Conservation (phyloP, 2,797 vertebrate species). For the Trachops cirrhosus region DNA sequence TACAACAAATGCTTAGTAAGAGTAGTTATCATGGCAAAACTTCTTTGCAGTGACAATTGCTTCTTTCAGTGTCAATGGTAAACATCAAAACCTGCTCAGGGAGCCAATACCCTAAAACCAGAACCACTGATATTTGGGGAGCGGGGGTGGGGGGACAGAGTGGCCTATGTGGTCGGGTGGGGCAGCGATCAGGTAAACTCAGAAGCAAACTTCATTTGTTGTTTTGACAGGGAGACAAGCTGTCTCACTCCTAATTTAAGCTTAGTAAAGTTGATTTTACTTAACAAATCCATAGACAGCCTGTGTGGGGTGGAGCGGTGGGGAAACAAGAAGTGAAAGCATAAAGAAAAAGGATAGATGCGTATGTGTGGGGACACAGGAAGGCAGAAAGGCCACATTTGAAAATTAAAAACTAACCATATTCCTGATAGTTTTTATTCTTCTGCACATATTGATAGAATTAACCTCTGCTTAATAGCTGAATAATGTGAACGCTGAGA, state of each 20-base stretch:
- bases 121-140: neutral
- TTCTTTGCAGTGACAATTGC: neutral
- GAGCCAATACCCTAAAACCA: neutral
- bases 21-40: neutral
- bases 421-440: neutral
- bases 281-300: neutral
- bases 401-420: neutral
- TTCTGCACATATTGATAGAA: neutral
- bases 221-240: neutral
- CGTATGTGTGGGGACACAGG: neutral
- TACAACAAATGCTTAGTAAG: neutral
- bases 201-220: neutral
- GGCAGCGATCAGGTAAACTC: neutral
- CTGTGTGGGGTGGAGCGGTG: fast-evolving
- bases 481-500: neutral
- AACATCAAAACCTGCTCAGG: neutral
- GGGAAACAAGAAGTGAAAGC: neutral
- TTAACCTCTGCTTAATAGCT: neutral
- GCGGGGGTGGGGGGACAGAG: neutral
- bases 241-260: neutral
- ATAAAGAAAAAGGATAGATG: neutral
- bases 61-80: neutral
- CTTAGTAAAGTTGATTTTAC: neutral
- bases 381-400: neutral
- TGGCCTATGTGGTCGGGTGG: neutral